Evolutionary conservation across 2,113 vertebrate genomes (phyloP), one percentile per base, ranked within the genome.

Genomic region (Falco punctatus): DNA sequence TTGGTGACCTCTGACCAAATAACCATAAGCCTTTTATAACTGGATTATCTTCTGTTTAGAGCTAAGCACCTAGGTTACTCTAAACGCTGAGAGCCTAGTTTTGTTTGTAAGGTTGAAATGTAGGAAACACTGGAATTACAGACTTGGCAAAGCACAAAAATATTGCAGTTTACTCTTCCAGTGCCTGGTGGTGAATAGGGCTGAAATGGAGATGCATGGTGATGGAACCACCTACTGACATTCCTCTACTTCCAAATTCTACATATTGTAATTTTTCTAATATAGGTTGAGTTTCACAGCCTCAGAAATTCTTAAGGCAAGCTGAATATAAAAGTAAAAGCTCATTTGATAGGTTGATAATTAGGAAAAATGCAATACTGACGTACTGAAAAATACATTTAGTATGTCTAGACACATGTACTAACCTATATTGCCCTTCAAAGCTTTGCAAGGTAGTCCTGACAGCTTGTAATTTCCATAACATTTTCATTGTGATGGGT

Each of bases 1-100:
- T 81, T 35, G 24, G 19, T 96, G 92, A 94, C 95, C 95, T 95
- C 81, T 89, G 52, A 61, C 66, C 80, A 86, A 88, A 66, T 48
- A 94, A 90, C 15, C 23, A 2, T 86, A 82, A 87, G 61, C 88
- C 38, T 89, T 87, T 86, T 81, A 46, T 81, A 87, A 48, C 13
- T 81, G 91, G 92, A 87, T 96, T 91, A 94, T 86, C 83, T 91
- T 86, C 69, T 69, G 17, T 92, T 90, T 69, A 65, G 46, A 61
- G 33, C 80, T 87, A 79, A 95, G 91, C 52, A 35, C 17, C 30
- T 33, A 17, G 24, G 32, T 91, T 74, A 67, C 55, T 69, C 57
- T 1, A 0, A 74, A 86, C 26, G 54, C 0, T 0, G n/a, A 90
- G n/a, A 78, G 55, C 55, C 71, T 73, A 6, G 22, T 80, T 90